A percentile compares a stretch with the other conserved stretches of the same genome.
Conservation (phyloP, 1,140 invertebrate species). For the Phortica variegata region DNA sequence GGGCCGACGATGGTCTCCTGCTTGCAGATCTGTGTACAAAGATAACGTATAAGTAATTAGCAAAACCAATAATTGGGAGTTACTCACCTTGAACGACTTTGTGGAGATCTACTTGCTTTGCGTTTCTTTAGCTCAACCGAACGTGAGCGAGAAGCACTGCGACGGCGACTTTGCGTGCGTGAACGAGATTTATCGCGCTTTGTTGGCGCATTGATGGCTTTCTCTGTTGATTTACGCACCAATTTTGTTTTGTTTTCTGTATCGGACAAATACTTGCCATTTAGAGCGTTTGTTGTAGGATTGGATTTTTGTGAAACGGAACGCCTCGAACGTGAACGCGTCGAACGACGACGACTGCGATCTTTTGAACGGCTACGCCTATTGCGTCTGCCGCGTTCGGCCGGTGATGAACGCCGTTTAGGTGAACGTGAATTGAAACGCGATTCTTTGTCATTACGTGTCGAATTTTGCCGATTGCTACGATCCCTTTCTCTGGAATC, state of each 20-base stretch:
- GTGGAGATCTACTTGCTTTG: slow-evolving; percentile 1
- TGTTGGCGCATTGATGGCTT: slow-evolving; percentile 20
- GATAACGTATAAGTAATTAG: background rate
- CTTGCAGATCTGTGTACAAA: slow-evolving; percentile 16
- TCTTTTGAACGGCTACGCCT: slow-evolving; percentile 18
- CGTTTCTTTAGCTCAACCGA: slow-evolving; percentile 6
- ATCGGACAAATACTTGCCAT: slow-evolving; percentile 31
- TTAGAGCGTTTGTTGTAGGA: slow-evolving; percentile 52
- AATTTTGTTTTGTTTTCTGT: too few relatives aligned
- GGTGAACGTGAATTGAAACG: slow-evolving; percentile 45
- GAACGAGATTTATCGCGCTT: slow-evolving; percentile 33
- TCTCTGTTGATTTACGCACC: background rate
- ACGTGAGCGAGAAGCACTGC: slow-evolving; percentile 5
- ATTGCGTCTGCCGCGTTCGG: slow-evolving; percentile 2
- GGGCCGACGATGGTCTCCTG: slow-evolving; percentile 14
- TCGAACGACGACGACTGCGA: slow-evolving; percentile 24
- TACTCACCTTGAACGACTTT: slow-evolving; percentile 37
- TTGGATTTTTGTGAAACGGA: slow-evolving; percentile 44
- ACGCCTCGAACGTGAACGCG: slow-evolving; percentile 49
- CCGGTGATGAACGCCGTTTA: slow-evolving; percentile 12
- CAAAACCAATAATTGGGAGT: background rate
- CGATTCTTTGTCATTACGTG: slow-evolving; percentile 12
- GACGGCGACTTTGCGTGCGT: slow-evolving; percentile 21
- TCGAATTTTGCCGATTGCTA: slow-evolving; percentile 20
- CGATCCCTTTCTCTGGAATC: slow-evolving; percentile 26